These are phyloP conservation scores for Hiodon alosoides DNA, from an alignment of 2,113 vertebrate species.

Conservation along the genomic window DNA sequence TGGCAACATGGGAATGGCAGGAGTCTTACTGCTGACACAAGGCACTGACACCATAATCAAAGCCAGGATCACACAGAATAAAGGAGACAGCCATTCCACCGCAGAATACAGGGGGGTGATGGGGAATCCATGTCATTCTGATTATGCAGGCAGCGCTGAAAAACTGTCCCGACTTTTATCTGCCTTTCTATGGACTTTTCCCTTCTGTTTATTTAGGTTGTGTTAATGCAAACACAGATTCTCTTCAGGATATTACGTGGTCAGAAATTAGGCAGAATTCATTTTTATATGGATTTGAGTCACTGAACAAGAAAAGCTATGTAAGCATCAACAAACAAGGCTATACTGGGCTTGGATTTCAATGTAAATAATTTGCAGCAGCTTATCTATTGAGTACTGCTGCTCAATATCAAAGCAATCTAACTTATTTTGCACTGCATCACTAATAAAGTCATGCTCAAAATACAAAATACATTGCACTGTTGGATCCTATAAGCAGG, in stretches of 20 bases:
- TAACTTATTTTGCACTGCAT: background rate
- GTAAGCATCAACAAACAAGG: background rate
- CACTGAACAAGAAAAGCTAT: background rate
- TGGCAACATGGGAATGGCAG: slow-evolving; percentile 15
- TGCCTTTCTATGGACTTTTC: background rate
- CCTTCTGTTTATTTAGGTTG: background rate
- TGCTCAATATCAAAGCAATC: background rate
- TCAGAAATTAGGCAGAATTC: background rate
- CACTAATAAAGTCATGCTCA: background rate
- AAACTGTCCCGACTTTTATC: slow-evolving; percentile 5
- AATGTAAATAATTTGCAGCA: background rate
- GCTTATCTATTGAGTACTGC: background rate
- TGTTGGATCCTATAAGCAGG: slow-evolving; percentile 1
- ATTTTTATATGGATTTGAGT: background rate
- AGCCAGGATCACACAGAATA: slow-evolving; percentile 29
- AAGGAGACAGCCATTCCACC: slow-evolving; percentile 15
- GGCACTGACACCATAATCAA: slow-evolving; percentile 38
- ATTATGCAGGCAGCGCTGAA: background rate
- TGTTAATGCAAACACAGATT: background rate
- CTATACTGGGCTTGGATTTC: background rate
- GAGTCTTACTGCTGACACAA: slow-evolving; percentile 36
- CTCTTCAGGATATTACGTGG: background rate
- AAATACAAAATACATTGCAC: background rate
- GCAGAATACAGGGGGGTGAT: slow-evolving; percentile 14
- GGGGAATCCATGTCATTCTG: slow-evolving; percentile 14